Percentiles rank a stretch among this genome's conserved stretches.
Evolutionary conservation across 2,113 vertebrate species (phyloP).

Genomic region (Pluvianellus socialis): DNA sequence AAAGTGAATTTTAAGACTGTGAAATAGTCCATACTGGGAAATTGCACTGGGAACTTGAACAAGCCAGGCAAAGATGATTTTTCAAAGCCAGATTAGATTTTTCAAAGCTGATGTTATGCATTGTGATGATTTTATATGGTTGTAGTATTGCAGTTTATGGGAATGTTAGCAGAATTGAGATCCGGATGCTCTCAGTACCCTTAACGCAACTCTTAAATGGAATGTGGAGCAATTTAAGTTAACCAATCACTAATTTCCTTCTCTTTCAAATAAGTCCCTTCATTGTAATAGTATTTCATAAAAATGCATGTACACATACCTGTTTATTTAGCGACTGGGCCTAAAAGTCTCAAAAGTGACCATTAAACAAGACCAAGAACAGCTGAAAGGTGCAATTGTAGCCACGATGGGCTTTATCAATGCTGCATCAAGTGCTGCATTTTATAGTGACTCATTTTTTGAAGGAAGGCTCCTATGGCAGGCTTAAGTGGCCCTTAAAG

Average conservation of each 20-base stretch:
- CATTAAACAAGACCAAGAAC: neutral
- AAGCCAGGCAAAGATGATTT: neutral
- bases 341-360: neutral
- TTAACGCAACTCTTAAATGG: neutral
- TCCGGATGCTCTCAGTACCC: neutral
- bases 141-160: neutral
- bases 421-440: neutral
- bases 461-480: neutral
- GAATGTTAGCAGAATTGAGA: neutral
- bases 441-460: neutral
- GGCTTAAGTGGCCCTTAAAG: neutral
- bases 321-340: neutral
- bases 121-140: neutral
- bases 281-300: neutral
- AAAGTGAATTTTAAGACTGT: neutral
- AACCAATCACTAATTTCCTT: neutral
- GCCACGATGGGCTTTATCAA: neutral
- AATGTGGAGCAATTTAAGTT: neutral
- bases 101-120: neutral
- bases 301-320: fast-evolving
- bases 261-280: neutral
- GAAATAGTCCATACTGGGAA: neutral
- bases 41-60: neutral
- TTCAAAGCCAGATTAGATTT: neutral
- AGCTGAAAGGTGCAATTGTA: neutral